phyloP scores from a whole-genome alignment of 2,113 vertebrate species.

The Monarcha castaneiventris region DNA sequence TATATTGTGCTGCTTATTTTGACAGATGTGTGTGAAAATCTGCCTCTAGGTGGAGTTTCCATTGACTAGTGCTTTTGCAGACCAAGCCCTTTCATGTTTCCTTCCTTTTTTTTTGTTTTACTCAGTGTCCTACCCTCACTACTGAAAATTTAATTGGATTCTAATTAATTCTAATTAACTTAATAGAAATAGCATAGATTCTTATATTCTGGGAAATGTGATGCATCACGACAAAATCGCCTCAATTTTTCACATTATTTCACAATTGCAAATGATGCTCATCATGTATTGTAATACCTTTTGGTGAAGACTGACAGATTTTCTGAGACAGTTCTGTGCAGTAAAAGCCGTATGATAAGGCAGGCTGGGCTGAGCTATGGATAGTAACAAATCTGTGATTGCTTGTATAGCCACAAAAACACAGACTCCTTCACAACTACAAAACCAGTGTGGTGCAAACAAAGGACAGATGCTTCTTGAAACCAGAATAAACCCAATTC shows the following conservation, averaged over 20 bases:
- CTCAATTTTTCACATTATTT: neutral
- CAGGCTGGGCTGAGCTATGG: neutral
- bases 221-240: neutral
- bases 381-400: neutral
- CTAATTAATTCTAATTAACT: neutral
- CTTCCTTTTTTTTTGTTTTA: neutral
- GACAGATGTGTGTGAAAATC: neutral
- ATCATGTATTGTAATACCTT: neutral
- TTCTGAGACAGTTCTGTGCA: neutral
- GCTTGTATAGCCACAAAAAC: neutral
- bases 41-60: slow-evolving; percentile 11
- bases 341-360: neutral
- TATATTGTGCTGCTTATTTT: neutral
- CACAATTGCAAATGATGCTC: neutral
- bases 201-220: neutral
- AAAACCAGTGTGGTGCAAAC: neutral
- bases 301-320: neutral
- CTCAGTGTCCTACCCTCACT: neutral
- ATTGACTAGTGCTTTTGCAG: neutral
- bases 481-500: neutral
- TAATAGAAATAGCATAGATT: neutral
- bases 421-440: neutral
- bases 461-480: neutral
- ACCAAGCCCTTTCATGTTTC: neutral
- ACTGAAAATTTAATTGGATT: neutral